Percentiles rank a stretch among this genome's conserved stretches.
Evolutionary conservation across 2,113 vertebrate genomes (phyloP).

Genomic region (Ia io): DNA sequence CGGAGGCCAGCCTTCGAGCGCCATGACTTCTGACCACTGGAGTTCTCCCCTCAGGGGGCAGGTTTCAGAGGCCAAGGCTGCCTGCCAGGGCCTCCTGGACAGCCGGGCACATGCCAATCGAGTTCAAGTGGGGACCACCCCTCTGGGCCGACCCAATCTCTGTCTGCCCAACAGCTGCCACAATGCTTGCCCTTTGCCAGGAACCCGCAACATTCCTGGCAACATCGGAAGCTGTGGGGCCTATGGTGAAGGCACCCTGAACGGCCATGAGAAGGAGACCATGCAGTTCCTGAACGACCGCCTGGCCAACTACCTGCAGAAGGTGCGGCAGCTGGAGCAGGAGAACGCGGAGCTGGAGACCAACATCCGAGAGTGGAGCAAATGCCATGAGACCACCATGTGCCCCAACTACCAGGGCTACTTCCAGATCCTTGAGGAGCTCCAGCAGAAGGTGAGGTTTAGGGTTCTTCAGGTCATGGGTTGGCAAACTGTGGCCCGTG

Average conservation of each 20-base stretch:
- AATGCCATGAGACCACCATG: not conserved
- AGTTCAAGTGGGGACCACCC: not conserved
- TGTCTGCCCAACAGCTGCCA: not conserved
- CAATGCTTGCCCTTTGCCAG: not conserved
- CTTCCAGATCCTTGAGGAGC: not conserved
- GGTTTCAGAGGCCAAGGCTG: not conserved
- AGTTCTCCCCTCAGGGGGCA: not conserved
- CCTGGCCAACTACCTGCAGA: constrained; percentile 92
- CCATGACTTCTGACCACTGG: not conserved
- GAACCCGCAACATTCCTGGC: not conserved
- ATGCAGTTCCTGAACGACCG: constrained; percentile 97
- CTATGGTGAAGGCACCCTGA: constrained; percentile 53
- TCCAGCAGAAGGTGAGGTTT: constrained; percentile 30
- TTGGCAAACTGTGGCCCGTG: no score
- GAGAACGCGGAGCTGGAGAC: constrained; percentile 44
- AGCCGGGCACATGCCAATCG: not conserved
- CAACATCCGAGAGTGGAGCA: not conserved
- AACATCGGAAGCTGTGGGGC: not conserved
- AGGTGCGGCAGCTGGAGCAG: constrained; percentile 89
- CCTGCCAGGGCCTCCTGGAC: not conserved
- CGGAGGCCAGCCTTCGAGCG: not conserved
- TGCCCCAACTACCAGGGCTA: not conserved
- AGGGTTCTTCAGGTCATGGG: not conserved
- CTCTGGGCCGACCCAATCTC: not conserved
- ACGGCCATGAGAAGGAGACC: constrained; percentile 85